Base-by-base conservation (phyloP, 1,140 invertebrate genomes). In the Grapholita molesta region DNA sequence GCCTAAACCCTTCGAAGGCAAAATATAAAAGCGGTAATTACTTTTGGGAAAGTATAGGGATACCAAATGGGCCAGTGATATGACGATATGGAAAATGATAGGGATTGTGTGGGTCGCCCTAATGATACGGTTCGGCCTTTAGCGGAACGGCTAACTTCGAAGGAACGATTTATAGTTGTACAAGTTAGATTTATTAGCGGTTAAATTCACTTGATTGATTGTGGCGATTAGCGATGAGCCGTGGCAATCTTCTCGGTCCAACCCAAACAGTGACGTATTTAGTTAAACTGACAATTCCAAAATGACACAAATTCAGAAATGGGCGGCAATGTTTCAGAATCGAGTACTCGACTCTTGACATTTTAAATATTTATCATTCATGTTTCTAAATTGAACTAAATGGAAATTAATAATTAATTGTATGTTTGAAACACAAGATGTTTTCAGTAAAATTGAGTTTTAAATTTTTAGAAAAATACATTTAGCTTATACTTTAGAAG, bases 1-100 rank as follows among this genome's bases (percentile, higher is more conserved):
- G 74, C 79, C 76, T 77, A 73, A 79, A 71, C 75, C 80, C 82
- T 78, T 82, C 48, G 21, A 21, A 71, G 77, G 82, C 80, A 75
- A 82, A n/a, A 82, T 80, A 79, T 77, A 80, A 76, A 75, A 71
- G 70, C 69, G 48, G 76, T 84, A 86, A 89, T 88, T 87, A 84
- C 67, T 52, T 53, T 66, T 72, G 71, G 73, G 72, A 76, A 83
- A 82, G 73, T 74, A 76, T 75, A 77, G 78, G 77, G 75, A 77
- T 68, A 73, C 38, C 30, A 69, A 71, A 69, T 72, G 72, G 65
- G 69, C 66, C 68, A 79, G 78, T 82, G 70, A 82, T 82, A 80
- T 73, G 71, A 71, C 70, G 69, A 70, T 71, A 73, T 84, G 76
- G 76, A 79, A 79, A 76, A 80, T 73, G 52, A 69, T 65, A 73